Evolutionary conservation across 92 coral and sea anemone genomes (phyloP).

Genomic region (Palythoa grandiflora): DNA sequence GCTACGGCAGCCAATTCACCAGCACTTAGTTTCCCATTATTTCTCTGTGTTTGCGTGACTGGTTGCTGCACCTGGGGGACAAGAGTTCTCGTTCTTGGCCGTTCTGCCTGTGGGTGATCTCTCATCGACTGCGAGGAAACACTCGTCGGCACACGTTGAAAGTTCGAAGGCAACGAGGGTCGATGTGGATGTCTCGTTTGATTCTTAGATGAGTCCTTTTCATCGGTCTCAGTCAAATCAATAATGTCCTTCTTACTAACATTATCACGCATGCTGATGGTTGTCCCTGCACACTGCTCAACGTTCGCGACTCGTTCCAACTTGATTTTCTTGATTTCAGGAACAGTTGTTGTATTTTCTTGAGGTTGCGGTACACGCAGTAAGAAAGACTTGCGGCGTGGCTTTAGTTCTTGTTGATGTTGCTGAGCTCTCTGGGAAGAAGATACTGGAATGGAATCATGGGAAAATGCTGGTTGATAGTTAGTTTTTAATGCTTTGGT

Average conservation of each 20-base stretch:
- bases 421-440: not conserved
- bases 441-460: not conserved
- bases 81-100: not conserved
- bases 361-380: constrained; percentile 11
- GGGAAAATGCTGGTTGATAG: not conserved
- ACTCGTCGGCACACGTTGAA: not conserved
- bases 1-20: constrained; percentile 28
- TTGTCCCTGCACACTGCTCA: constrained; percentile 34
- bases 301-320: constrained; percentile 16
- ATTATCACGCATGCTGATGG: not conserved
- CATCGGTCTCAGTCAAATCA: constrained; percentile 39
- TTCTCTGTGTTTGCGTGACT: not conserved
- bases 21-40: constrained; percentile 11
- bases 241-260: constrained; percentile 33
- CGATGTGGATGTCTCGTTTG: constrained; percentile 15
- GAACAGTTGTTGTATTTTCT: constrained; percentile 7
- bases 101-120: constrained; percentile 32
- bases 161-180: not conserved
- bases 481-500: not conserved
- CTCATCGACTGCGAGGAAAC: constrained; percentile 11
- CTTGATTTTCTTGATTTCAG: constrained; percentile 38
- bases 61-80: constrained; percentile 1
- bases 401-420: not conserved
- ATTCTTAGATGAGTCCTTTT: not conserved
- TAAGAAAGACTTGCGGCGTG: not conserved